Base-by-base conservation (phyloP, 2,113 vertebrate species). In the Pithys albifrons region DNA sequence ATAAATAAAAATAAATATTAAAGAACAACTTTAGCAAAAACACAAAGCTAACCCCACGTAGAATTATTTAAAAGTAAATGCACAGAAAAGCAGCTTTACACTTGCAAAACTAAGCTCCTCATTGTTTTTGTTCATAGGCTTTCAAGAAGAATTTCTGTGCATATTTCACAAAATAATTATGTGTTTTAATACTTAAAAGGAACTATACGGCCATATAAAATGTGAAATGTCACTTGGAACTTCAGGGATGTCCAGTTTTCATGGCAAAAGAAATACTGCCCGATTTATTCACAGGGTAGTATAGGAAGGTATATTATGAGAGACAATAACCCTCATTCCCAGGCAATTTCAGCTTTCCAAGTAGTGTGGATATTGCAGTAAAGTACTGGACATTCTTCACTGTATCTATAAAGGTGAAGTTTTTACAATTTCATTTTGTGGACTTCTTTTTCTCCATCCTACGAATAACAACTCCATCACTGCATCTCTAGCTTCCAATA, bases 241-340 rank as follows among this genome's bases (percentile, higher is more conserved):
- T 97, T 97, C 80, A 83, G 94, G 92, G 95, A 94, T 93, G 84
- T 78, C 97, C 95, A 93, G 49, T 49, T 97, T 96, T 95, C 89
- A 94, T 83, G 88, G 79, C 41, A 19, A 88, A 46, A 96, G 95
- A 96, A 97, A 97, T 97, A 97, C 22, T 88, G 54, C 90, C 91
- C 85, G 96, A 96, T 97, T 97, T 98, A 98, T 97, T 86, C 72
- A 85, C 39, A 52, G 55, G 70, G 41, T 95, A 96, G 97, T 89
- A 85, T 85, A 86, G 7, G 80, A 95, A 96, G 84, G 93, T 96
- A 95, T 93, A 97, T 95, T 93, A 93, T 90, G 91, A 93, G 96
- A 97, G 97, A 96, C 97, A 96, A 94, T 95, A 97, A 96, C 94
- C 93, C 92, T 95, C 90, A 94, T 95, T 96, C 96, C 88, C 87